These are phyloP conservation scores for Lamprologus callipterus DNA, from an alignment of 2,113 vertebrate species.

Conservation along the genomic window DNA sequence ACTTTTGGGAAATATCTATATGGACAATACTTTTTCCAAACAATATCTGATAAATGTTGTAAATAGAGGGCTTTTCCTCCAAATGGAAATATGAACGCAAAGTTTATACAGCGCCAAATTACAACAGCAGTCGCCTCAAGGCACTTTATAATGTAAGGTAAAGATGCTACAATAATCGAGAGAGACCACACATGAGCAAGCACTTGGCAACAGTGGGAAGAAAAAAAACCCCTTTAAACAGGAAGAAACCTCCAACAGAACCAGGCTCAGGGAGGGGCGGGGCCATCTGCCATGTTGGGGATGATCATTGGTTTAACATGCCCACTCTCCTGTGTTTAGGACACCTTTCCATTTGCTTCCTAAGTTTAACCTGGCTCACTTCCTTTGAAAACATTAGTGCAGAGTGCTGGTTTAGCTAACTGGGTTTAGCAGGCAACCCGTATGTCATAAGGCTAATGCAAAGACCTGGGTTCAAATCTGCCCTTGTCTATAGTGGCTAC, in stretches of 20 bases:
- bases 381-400: background rate
- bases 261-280: background rate
- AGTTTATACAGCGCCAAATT: background rate
- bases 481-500: background rate
- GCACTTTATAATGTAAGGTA: background rate
- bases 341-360: background rate
- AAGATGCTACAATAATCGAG: background rate
- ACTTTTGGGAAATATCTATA: background rate
- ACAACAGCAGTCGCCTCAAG: background rate
- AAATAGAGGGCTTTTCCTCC: background rate
- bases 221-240: rapidly evolving
- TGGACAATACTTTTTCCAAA: background rate
- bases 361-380: background rate
- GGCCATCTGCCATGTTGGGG: background rate
- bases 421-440: rapidly evolving
- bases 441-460: rapidly evolving
- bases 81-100: background rate
- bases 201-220: background rate
- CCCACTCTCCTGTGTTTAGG: background rate
- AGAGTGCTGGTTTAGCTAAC: background rate
- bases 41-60: background rate
- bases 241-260: background rate
- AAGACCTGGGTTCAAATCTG: background rate
- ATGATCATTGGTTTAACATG: background rate
- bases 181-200: background rate